Evolutionary conservation across 1,140 invertebrate genomes (phyloP).

Genomic region (Lordiphosa clarofinis): DNA sequence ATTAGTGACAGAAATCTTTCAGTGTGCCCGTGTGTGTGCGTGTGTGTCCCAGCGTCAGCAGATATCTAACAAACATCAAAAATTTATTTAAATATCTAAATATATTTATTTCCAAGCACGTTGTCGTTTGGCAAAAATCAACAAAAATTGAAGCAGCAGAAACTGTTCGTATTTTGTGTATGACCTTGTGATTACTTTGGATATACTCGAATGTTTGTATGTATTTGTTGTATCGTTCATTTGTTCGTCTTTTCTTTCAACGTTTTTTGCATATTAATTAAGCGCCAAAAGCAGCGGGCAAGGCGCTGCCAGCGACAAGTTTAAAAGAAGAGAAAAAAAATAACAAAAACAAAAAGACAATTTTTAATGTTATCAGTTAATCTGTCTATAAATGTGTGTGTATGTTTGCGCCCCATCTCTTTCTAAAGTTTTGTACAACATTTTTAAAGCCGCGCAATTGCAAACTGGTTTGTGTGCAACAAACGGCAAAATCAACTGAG

Average conservation of each 20-base stretch:
- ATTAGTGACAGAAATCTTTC: not conserved
- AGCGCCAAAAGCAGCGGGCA: slow-evolving; percentile 66
- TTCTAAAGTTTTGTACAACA: slow-evolving; percentile 17
- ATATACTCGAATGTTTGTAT: slow-evolving; percentile 17
- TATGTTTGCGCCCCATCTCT: slow-evolving; percentile 22
- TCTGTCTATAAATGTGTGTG: slow-evolving; percentile 42
- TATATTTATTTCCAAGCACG: slow-evolving; percentile 19
- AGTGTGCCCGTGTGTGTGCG: not conserved
- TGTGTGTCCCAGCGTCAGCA: slow-evolving; percentile 1
- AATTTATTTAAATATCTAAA: slow-evolving; percentile 14
- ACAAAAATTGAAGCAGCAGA: slow-evolving; percentile 24
- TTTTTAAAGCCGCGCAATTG: slow-evolving; percentile 42
- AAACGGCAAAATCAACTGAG: slow-evolving; percentile 15
- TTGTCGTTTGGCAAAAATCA: slow-evolving; percentile 12
- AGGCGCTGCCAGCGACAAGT: slow-evolving; percentile 13
- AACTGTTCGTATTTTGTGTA: slow-evolving; percentile 31
- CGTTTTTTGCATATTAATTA: slow-evolving; percentile 78
- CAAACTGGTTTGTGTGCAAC: slow-evolving; percentile 66
- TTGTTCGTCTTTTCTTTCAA: slow-evolving; percentile 60
- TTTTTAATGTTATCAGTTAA: slow-evolving; percentile 75
- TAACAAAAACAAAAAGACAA: slow-evolving; percentile 35
- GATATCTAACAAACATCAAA: not conserved
- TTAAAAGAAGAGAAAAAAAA: slow-evolving; percentile 32
- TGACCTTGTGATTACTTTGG: slow-evolving; percentile 73
- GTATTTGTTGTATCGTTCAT: slow-evolving; percentile 27